A percentile compares a stretch with the other conserved stretches of the same genome.
Conservation (phyloP, 2,113 vertebrate species). For the Rafetus swinhoei region DNA sequence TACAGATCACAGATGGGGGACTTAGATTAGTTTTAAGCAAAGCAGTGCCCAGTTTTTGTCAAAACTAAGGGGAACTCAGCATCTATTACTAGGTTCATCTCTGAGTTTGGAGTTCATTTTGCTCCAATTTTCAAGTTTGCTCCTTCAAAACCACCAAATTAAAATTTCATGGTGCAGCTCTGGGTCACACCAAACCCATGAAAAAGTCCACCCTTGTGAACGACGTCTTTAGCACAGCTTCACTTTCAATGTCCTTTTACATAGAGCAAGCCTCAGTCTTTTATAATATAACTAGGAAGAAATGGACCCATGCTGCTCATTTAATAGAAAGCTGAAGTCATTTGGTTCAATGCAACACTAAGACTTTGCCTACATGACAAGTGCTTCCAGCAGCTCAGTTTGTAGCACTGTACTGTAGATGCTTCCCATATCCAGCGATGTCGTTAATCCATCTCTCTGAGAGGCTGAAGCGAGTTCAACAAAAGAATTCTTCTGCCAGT, state of each 20-base stretch:
- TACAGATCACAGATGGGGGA: constrained; percentile 36
- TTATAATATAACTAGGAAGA: background rate
- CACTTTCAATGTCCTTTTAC: background rate
- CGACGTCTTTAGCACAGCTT: background rate
- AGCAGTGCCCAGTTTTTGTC: background rate
- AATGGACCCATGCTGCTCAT: background rate
- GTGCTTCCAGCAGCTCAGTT: background rate
- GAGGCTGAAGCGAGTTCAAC: background rate
- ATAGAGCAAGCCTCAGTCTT: background rate
- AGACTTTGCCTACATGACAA: background rate
- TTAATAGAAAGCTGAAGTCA: background rate
- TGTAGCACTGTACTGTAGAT: background rate
- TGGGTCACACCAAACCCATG: background rate
- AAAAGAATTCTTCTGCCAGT: background rate
- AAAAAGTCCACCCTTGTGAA: background rate
- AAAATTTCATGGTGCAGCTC: background rate
- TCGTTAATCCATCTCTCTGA: background rate
- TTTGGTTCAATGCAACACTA: background rate
- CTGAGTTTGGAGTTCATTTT: background rate
- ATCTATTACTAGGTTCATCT: background rate
- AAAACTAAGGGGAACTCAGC: background rate
- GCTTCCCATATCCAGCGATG: background rate
- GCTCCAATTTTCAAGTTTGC: background rate
- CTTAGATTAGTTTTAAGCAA: constrained; percentile 45
- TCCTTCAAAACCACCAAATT: background rate